Base-by-base conservation (phyloP, 37 sponge, comb jelly and placozoan genomes). In the Hormiphora californensis region DNA sequence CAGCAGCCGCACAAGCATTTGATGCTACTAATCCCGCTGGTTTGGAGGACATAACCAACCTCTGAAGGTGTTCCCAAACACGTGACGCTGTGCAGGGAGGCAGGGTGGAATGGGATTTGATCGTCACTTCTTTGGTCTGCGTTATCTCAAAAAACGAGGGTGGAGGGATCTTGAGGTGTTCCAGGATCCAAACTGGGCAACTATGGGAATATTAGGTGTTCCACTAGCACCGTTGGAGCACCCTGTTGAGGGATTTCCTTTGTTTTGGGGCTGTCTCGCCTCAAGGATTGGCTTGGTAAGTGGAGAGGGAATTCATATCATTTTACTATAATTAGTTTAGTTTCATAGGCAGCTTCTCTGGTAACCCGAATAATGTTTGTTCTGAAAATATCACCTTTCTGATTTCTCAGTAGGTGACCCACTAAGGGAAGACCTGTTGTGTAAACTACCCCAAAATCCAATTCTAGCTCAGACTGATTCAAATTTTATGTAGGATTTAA, bases 31-130 rank as follows among this genome's bases (percentile, higher is more conserved):
- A 73, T 40, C 89, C 87, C 1, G 86, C 89, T 39, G 86, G 46
- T 33, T 34, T 51, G 2, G 54, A 87, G 39, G 91, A 92, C 30
- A 61, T 93, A 68, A 34, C 65, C 41, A 63, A 67, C 22, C 86
- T 91, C 63, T 97, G 23, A 81, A 54, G 37, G 51, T 73, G 44
- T 88, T 88, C 33, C 69, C 91, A 88, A 91, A 62, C 99, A 97
- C 90, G 54, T 22, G 55, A 86, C 87, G 55, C 92, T 97, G 44
- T 86, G 57, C 19, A 89, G 87, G 55, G 91, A 97, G 40, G 99
- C 99, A 67, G 92, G 89, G 23, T 27, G 81, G 81, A 30, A 88
- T 90, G 25, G 99, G 99, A n/a, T 97, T 97, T 90, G 99, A 97
- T 54, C 67, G 99, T 0, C 99, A 97, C 55, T 46, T 97, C 69